phyloP scores from a whole-genome alignment of 2,113 vertebrate species.

The Sceloporus tristichus region DNA sequence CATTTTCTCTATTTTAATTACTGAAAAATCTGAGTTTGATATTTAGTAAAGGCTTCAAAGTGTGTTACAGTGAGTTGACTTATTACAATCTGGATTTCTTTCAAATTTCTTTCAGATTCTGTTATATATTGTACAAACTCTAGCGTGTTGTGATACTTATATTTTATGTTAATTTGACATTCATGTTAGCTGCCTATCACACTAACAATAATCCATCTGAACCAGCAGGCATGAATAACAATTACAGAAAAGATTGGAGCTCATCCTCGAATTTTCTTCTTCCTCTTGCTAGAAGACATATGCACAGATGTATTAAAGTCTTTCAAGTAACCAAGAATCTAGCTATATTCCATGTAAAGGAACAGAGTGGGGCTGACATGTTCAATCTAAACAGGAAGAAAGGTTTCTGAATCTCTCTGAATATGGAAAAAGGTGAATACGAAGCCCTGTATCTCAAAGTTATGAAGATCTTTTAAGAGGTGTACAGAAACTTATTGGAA shows the following conservation, averaged over 20 bases:
- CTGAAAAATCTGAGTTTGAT: constrained; percentile 47
- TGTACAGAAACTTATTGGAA: neutral
- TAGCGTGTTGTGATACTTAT: constrained; percentile 56
- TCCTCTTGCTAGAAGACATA: constrained; percentile 53
- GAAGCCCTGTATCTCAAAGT: constrained; percentile 9
- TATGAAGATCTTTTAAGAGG: neutral
- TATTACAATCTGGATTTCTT: constrained; percentile 62
- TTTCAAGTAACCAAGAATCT: constrained; percentile 55
- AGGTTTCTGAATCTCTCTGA: constrained; percentile 27
- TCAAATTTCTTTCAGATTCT: constrained; percentile 61
- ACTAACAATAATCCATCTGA: constrained; percentile 67
- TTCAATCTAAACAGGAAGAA: constrained; percentile 45
- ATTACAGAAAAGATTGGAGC: constrained; percentile 59
- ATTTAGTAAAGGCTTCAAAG: constrained; percentile 55
- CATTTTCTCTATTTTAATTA: neutral
- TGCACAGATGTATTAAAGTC: constrained; percentile 57
- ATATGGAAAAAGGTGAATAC: constrained; percentile 24
- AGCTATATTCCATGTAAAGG: constrained; percentile 42
- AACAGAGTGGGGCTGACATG: constrained; percentile 55
- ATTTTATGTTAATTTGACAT: constrained; percentile 75
- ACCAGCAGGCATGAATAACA: constrained; percentile 55
- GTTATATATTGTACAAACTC: constrained; percentile 62
- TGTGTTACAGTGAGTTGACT: constrained; percentile 46
- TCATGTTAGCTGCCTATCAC: constrained; percentile 67
- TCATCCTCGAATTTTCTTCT: constrained; percentile 57